A percentile compares a stretch with the other conserved stretches of the same genome.
These are phyloP conservation scores for Onthophagus taurus DNA, from an alignment of 1,140 invertebrate genomes.

Conservation along the genomic window DNA sequence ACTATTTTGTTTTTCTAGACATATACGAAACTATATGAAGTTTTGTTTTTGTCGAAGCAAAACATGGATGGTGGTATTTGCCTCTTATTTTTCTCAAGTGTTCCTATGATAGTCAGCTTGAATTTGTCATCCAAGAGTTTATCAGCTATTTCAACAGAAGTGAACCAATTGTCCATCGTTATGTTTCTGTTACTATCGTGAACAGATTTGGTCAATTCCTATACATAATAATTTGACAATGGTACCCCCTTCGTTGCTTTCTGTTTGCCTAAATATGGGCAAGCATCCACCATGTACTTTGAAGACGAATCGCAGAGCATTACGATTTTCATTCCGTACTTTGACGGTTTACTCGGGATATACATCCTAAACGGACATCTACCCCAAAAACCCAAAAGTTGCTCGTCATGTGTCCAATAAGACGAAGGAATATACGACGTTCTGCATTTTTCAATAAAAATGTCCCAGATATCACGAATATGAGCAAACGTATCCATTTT, in stretches of 20 bases:
- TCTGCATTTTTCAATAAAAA: too few species aligned
- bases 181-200: constrained; percentile 29
- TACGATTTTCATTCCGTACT: constrained; percentile 36
- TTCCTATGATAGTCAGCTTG: constrained; percentile 38
- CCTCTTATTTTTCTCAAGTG: constrained; percentile 39
- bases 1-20: too few species aligned
- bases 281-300: constrained; percentile 23
- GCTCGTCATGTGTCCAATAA: constrained; percentile 30
- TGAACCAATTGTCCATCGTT: constrained; percentile 37
- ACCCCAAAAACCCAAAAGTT: constrained; percentile 27
- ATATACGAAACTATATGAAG: too few species aligned
- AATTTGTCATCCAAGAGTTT: constrained; percentile 28
- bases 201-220: constrained; percentile 18
- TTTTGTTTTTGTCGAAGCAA: too few species aligned
- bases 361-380: constrained; percentile 31
- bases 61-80: constrained; percentile 33
- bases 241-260: constrained; percentile 24
- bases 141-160: constrained; percentile 30
- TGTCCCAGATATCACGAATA: too few species aligned
- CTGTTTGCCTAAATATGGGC: constrained; percentile 28
- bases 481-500: too few species aligned
- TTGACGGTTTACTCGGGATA: constrained; percentile 36
- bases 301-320: constrained; percentile 26
- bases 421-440: too few species aligned
- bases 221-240: constrained; percentile 25